A percentile compares a stretch with the other conserved stretches of the same genome.
Conservation (phyloP, 2,888 invertebrate species). For the Agonopterix subpropinquella region DNA sequence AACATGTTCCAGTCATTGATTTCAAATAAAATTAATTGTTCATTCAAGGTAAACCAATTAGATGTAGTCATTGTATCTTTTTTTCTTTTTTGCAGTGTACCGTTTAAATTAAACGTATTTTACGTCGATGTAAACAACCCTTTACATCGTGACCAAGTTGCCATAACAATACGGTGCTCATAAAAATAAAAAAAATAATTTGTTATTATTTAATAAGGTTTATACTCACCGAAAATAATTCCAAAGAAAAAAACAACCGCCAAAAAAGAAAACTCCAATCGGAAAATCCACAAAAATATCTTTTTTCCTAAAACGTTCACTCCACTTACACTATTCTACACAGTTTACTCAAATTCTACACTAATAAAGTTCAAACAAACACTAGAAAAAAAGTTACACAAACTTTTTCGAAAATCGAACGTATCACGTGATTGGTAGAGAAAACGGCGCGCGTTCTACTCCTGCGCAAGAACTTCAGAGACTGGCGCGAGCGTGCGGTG, state of each 20-base stretch:
- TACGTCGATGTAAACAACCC: neutral
- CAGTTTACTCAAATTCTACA: conserved; percentile 7
- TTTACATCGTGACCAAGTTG: conserved; percentile 4
- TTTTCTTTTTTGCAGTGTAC: too few relatives aligned
- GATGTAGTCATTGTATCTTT: too few relatives aligned
- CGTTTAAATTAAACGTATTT: too few relatives aligned
- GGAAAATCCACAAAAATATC: conserved; percentile 12
- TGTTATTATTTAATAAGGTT: conserved; percentile 11
- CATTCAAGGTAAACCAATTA: too few relatives aligned
- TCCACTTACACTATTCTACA: conserved; percentile 8
- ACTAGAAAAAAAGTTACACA: conserved; percentile 7
- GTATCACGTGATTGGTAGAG: conserved; percentile 22
- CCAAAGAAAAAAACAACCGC: conserved; percentile 7
- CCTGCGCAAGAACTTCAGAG: conserved; percentile 46
- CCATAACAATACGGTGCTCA: conserved; percentile 13
- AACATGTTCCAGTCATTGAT: too few relatives aligned
- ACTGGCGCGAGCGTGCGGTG: conserved; percentile 43
- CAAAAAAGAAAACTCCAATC: conserved; percentile 20
- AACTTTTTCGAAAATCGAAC: conserved; percentile 9
- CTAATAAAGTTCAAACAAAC: conserved; percentile 7
- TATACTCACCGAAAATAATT: conserved; percentile 45
- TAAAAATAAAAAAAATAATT: conserved; percentile 20
- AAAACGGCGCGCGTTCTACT: conserved; percentile 35
- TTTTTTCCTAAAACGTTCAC: conserved; percentile 1
- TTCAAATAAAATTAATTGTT: too few relatives aligned